phyloP scores from a whole-genome alignment of 2,113 vertebrate genomes.

The Loxodonta africana region DNA sequence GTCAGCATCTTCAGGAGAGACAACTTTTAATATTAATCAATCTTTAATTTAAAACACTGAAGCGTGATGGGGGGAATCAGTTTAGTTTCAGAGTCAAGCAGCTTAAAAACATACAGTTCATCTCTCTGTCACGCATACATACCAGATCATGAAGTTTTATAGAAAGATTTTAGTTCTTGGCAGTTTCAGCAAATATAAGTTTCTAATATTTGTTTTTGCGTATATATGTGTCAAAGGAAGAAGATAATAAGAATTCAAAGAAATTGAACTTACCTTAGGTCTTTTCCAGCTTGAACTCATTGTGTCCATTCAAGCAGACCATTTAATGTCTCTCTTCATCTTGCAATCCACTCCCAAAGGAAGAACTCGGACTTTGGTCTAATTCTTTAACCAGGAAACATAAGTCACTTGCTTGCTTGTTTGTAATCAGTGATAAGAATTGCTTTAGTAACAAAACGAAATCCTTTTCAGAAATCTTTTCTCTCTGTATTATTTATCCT shows the following conservation, averaged over 20 bases:
- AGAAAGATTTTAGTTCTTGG: slow-evolving; percentile 45
- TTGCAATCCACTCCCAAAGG: slow-evolving; percentile 48
- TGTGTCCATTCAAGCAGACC: slow-evolving; percentile 38
- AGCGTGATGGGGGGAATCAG: neutral
- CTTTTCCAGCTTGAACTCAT: slow-evolving; percentile 62
- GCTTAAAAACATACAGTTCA: slow-evolving; percentile 66
- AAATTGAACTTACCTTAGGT: slow-evolving; percentile 27
- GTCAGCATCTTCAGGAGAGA: slow-evolving; percentile 73
- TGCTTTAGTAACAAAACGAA: slow-evolving; percentile 57
- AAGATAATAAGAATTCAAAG: slow-evolving; percentile 63
- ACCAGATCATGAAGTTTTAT: slow-evolving; percentile 49
- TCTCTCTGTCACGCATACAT: slow-evolving; percentile 31
- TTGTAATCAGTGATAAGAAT: slow-evolving; percentile 42
- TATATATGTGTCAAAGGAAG: slow-evolving; percentile 43
- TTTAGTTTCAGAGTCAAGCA: slow-evolving; percentile 61
- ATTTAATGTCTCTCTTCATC: slow-evolving; percentile 30
- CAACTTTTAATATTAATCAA: slow-evolving; percentile 65
- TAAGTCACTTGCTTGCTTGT: neutral
- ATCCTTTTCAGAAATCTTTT: slow-evolving; percentile 50
- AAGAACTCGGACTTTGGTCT: slow-evolving; percentile 53
- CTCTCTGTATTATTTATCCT: slow-evolving; percentile 44
- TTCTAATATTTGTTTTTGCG: slow-evolving; percentile 44
- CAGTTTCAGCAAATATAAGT: slow-evolving; percentile 45
- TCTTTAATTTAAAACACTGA: slow-evolving; percentile 71
- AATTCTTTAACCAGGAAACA: slow-evolving; percentile 58